A percentile compares a stretch with the other conserved stretches of the same genome.
Conservation (phyloP, 2,888 invertebrate genomes). For the Coenonympha glycerion region DNA sequence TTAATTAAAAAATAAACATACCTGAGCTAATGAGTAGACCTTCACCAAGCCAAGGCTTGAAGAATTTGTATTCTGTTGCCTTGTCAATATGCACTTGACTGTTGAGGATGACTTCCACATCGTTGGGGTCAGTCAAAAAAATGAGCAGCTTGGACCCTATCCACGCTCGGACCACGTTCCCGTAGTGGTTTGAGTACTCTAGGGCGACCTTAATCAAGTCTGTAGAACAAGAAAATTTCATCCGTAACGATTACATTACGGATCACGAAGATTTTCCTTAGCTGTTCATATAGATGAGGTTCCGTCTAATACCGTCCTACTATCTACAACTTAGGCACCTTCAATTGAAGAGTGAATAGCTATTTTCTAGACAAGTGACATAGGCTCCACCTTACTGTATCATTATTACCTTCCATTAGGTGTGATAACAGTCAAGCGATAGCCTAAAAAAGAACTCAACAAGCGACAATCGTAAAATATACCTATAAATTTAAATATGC, state of each 20-base stretch:
- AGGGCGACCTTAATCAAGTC: conserved; percentile 14
- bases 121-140: conserved; percentile 81
- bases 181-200: conserved; percentile 42
- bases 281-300: too few species aligned
- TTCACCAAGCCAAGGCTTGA: conserved; percentile 87
- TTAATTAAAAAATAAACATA: conserved; percentile 29
- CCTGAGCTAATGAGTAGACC: conserved; percentile 85
- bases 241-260: not conserved
- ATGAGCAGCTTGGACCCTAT: conserved; percentile 80
- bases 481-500: too few species aligned
- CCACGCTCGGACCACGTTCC: conserved; percentile 78
- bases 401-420: too few species aligned
- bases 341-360: too few species aligned
- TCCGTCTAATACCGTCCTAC: too few species aligned
- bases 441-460: too few species aligned
- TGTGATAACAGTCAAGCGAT: too few species aligned
- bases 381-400: too few species aligned
- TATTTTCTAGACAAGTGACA: too few species aligned
- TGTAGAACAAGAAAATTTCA: not conserved
- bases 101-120: conserved; percentile 83
- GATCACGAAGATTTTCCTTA: too few species aligned
- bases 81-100: conserved; percentile 86
- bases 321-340: too few species aligned
- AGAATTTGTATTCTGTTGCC: conserved; percentile 82
- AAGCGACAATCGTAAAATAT: too few species aligned